phyloP scores from a whole-genome alignment of 2,888 invertebrate genomes.

The Coenonympha arcania region DNA sequence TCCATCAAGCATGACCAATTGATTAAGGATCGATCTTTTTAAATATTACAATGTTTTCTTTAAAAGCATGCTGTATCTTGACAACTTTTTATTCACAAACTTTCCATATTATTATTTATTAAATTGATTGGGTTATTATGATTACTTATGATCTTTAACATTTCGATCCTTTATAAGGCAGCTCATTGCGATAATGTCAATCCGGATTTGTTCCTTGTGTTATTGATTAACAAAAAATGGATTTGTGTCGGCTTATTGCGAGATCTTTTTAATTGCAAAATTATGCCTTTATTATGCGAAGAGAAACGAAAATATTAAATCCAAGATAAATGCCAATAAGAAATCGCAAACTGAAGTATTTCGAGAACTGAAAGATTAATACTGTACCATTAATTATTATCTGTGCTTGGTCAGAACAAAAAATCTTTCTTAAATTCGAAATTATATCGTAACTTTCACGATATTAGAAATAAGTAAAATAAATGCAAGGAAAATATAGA shows the following conservation, averaged over 20 bases:
- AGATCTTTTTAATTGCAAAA: slow-evolving; percentile 4
- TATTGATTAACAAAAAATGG: slow-evolving; percentile 4
- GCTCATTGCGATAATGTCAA: slow-evolving; percentile 13
- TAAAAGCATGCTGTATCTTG: slow-evolving; percentile 16
- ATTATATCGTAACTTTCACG: neutral
- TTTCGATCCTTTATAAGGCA: slow-evolving; percentile 15
- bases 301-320: neutral
- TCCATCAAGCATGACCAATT: slow-evolving; percentile 15
- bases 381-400: too few species aligned
- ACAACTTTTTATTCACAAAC: slow-evolving; percentile 29
- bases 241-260: neutral
- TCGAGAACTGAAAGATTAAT: too few species aligned
- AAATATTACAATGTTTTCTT: slow-evolving; percentile 25
- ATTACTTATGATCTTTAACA: slow-evolving; percentile 26
- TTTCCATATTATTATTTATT: slow-evolving; percentile 26
- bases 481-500: neutral
- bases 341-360: too few species aligned
- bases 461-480: neutral
- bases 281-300: neutral
- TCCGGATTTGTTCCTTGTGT: slow-evolving; percentile 8
- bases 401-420: too few species aligned
- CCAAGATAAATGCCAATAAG: too few species aligned
- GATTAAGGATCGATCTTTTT: slow-evolving; percentile 18
- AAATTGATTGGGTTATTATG: slow-evolving; percentile 26
- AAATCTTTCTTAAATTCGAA: too few species aligned